Evolutionary conservation across 2,113 vertebrate genomes (phyloP).

Genomic region (Labeo catla): DNA sequence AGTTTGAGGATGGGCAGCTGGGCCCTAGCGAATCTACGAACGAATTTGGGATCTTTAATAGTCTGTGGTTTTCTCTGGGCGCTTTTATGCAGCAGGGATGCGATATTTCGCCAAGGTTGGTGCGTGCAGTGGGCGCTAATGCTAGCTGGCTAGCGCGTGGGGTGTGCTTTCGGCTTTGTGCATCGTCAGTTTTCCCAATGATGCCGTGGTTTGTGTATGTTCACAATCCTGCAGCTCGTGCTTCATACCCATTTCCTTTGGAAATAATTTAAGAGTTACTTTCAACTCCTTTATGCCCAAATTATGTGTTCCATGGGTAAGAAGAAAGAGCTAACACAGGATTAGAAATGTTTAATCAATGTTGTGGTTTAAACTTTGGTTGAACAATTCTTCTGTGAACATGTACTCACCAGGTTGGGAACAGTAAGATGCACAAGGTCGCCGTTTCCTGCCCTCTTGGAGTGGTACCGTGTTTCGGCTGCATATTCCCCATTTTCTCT

Average conservation of each 20-base stretch:
- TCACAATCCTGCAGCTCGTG: conserved; percentile 65
- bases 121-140: conserved; percentile 65
- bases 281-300: neutral
- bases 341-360: conserved; percentile 44
- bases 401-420: conserved; percentile 79
- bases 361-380: conserved; percentile 54
- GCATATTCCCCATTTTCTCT: conserved; percentile 84
- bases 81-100: conserved; percentile 95
- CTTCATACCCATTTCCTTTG: neutral
- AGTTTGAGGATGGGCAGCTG: conserved; percentile 95
- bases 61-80: conserved; percentile 95
- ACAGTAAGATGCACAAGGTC: conserved; percentile 84
- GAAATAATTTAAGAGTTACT: neutral
- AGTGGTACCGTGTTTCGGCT: conserved; percentile 95
- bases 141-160: conserved; percentile 36
- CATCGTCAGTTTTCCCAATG: conserved; percentile 62
- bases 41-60: conserved; percentile 99
- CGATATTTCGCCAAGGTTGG: conserved; percentile 95
- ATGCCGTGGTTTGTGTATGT: conserved; percentile 74
- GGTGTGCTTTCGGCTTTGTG: conserved; percentile 72
- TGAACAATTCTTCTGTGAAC: conserved; percentile 73
- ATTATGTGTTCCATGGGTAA: neutral
- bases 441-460: conserved; percentile 85
- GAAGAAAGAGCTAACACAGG: conserved; percentile 30
- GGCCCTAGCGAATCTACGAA: conserved; percentile 96